Base-by-base conservation (phyloP, 2,797 vertebrate genomes). In the Poliocrania exsul region DNA sequence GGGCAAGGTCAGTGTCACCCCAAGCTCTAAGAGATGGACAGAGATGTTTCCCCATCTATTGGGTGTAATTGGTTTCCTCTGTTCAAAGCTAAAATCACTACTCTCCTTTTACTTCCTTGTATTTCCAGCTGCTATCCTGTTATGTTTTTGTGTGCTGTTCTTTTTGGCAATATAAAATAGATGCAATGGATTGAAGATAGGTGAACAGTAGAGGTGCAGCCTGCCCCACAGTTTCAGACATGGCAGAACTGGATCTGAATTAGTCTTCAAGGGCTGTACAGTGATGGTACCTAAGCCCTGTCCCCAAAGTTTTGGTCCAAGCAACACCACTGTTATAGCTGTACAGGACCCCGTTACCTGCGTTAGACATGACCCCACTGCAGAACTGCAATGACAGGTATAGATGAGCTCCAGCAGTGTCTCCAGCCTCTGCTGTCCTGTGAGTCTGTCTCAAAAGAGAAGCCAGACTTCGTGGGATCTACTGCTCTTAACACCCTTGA, bases 321-420 rank as follows among this genome's bases (percentile, higher is more conserved):
- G 11, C 0, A 3, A 60, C 46, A 37, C 6, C 46, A 29, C 10
- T 17, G 8, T 37, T 60, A 57, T 0, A 23, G 20, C 16, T 67
- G 26, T 47, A 38, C 28, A 53, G 54, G 9, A 87, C 6, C 17
- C 16, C 16, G 20, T 70, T 69, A 42, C 25, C 24, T 60, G 12
- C 35, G 33, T 14, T 28, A 67, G 35, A 20, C 28, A 28, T 49
- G 57, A 58, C 38, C 33, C 12, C 37, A 47, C 17, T 28, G 35
- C 8, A 44, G 35, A 77, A 53, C 29, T 65, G 17, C 28, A 51
- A n/a, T 1, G 2, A 26, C 10, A 53, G 37, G 64, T 60, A 23
- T 37, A 49, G 51, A 19, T 19, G 14, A 65, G 74, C 46, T 80
- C 49, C 49, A 85, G 11, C 14, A 0, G 0, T 56, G 29, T 49